A percentile compares a stretch with the other conserved stretches of the same genome.
These are phyloP conservation scores for Miniopterus natalensis DNA, from an alignment of 2,113 vertebrate genomes.

Conservation along the genomic window DNA sequence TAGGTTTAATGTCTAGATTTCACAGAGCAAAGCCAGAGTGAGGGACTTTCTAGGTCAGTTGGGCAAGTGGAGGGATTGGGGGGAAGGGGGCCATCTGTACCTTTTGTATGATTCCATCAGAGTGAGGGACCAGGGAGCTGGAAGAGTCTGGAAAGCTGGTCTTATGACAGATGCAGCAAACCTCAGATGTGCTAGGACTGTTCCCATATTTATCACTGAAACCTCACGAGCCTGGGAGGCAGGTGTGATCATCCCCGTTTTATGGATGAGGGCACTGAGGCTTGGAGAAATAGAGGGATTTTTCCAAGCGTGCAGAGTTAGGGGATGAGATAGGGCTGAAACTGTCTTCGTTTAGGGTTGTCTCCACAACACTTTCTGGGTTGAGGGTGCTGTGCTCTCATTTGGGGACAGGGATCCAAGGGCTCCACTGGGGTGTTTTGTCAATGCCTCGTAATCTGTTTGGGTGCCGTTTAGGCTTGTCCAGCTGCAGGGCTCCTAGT, in stretches of 20 bases:
- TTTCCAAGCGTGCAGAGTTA: background rate
- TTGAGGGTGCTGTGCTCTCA: background rate
- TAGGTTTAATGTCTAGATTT: slow-evolving; percentile 21
- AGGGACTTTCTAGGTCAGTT: background rate
- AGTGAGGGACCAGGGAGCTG: background rate
- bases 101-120: background rate
- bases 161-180: background rate
- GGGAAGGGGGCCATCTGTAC: background rate
- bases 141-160: background rate
- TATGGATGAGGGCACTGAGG: background rate
- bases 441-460: background rate
- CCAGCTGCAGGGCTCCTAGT: background rate
- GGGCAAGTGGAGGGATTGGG: background rate
- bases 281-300: background rate
- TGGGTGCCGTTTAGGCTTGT: background rate
- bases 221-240: background rate
- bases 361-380: background rate
- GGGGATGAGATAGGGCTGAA: background rate
- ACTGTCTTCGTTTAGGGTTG: background rate
- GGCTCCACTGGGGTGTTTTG: background rate
- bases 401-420: background rate
- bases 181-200: background rate
- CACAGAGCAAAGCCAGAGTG: background rate
- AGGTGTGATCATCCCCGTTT: background rate
- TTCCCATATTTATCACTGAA: background rate